phyloP scores from a whole-genome alignment of 2,797 vertebrate species.

The Morelia viridis region DNA sequence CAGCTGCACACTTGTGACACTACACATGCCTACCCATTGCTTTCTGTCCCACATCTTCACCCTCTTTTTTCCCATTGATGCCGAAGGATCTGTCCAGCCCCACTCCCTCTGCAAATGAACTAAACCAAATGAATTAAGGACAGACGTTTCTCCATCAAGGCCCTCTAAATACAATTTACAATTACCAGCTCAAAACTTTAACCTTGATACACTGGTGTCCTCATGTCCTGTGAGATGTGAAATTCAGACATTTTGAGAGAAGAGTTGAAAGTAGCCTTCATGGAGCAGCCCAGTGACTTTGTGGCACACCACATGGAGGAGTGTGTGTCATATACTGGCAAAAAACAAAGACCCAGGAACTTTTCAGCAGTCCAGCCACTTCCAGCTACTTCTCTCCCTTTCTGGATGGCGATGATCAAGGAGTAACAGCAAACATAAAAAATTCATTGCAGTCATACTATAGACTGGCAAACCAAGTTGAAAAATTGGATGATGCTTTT shows the following conservation, averaged over 20 bases:
- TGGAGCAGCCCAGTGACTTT: not conserved
- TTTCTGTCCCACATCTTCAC: not conserved
- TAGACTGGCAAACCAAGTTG: not conserved
- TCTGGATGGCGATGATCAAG: not conserved
- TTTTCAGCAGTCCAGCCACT: not conserved
- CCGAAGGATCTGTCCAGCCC: not conserved
- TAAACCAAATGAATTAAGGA: not conserved
- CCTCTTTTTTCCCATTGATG: not conserved
- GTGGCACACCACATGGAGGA: not conserved
- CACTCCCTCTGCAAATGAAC: not conserved
- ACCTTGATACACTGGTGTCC: not conserved
- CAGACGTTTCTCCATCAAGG: not conserved
- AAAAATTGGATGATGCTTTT: not conserved
- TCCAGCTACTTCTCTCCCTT: not conserved
- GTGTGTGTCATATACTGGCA: not conserved
- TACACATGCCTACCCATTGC: not conserved
- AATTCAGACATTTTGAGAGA: not conserved
- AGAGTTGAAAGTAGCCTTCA: not conserved
- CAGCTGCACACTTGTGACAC: not conserved
- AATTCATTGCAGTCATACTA: not conserved
- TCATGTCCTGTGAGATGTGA: not conserved
- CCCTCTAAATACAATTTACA: not conserved
- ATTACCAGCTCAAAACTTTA: not conserved
- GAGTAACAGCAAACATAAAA: not conserved
- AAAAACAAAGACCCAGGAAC: not conserved